phyloP scores from a whole-genome alignment of 2,113 vertebrate species.

The Melanerpes formicivorus region DNA sequence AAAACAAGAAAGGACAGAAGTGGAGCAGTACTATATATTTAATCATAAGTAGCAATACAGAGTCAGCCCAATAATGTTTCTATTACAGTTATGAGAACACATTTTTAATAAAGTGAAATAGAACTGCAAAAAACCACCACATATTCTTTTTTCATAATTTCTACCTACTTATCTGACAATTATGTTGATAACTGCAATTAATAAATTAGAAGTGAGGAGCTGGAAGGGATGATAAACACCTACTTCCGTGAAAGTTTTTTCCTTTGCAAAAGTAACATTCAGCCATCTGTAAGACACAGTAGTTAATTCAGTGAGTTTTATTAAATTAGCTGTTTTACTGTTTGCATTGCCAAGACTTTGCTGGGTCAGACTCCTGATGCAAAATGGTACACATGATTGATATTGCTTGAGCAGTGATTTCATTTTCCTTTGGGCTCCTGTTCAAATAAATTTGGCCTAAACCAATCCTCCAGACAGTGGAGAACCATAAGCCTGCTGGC shows the following conservation, averaged over 20 bases:
- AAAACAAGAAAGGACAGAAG: background rate
- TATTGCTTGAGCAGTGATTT: background rate
- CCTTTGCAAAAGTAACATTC: background rate
- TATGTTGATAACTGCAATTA: slow-evolving; percentile 19
- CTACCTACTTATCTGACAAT: slow-evolving; percentile 2
- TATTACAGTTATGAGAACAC: slow-evolving; percentile 20
- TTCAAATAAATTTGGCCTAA: background rate
- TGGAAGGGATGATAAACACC: slow-evolving; percentile 1
- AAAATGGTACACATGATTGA: background rate
- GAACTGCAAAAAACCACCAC: background rate
- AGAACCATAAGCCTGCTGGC: background rate
- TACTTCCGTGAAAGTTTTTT: background rate
- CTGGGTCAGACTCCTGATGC: background rate
- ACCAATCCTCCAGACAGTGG: background rate
- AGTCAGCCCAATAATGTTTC: slow-evolving; percentile 1
- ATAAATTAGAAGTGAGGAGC: background rate
- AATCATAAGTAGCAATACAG: background rate
- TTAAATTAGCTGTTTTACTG: background rate
- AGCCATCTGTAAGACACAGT: background rate
- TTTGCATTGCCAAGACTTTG: background rate
- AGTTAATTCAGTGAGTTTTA: background rate
- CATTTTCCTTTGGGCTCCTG: background rate
- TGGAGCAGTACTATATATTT: background rate
- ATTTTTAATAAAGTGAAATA: slow-evolving; percentile 10
- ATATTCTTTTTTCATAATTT: background rate